A percentile compares a stretch with the other conserved stretches of the same genome.
Conservation (phyloP, 2,888 invertebrate species). For the Clunio marinus region DNA sequence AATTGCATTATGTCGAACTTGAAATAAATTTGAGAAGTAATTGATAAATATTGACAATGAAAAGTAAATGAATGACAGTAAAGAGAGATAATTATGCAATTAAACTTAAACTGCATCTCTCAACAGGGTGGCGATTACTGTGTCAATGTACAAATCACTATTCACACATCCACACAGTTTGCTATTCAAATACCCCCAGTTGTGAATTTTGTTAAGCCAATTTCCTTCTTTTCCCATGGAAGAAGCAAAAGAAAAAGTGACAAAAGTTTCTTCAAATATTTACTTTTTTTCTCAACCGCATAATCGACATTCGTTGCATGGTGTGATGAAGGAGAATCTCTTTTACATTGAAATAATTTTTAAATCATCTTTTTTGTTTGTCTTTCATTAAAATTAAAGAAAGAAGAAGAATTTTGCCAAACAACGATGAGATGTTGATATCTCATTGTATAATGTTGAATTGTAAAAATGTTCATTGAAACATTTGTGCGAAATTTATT, state of each 20-base stretch:
- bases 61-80: conserved; percentile 5
- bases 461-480: background rate
- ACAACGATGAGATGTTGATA: no score
- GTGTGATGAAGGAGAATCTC: no score
- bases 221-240: conserved; percentile 24
- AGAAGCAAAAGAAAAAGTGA: background rate
- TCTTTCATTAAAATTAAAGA: no score
- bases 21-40: background rate
- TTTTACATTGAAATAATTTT: no score
- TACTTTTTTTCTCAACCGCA: conserved; percentile 22
- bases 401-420: no score
- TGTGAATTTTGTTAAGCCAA: conserved; percentile 5
- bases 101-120: background rate
- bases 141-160: background rate
- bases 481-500: background rate
- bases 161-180: no score
- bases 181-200: conserved; percentile 13
- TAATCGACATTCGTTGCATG: background rate
- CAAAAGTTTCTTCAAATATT: conserved; percentile 27
- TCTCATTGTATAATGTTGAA: no score
- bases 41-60: background rate
- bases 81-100: conserved; percentile 22
- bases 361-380: no score
- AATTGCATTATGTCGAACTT: background rate
- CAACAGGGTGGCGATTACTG: background rate